phyloP scores from a whole-genome alignment of 2,888 invertebrate genomes.

The Palloptera scutellata region DNA sequence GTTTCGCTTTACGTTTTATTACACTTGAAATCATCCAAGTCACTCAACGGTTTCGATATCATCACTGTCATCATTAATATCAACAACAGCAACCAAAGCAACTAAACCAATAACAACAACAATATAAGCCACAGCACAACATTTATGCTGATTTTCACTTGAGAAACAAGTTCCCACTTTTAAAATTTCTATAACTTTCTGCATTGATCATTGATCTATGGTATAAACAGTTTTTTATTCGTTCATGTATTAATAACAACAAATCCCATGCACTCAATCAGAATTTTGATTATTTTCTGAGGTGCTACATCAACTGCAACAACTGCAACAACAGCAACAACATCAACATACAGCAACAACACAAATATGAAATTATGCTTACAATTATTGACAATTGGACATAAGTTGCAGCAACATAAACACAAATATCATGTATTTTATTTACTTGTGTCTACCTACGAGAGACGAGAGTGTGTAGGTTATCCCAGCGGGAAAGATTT shows the following conservation, averaged over 20 bases:
- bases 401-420: slow-evolving; percentile 12
- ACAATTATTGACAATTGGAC: slow-evolving; percentile 29
- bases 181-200: too few species aligned
- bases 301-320: slow-evolving; percentile 11
- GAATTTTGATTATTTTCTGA: slow-evolving; percentile 20
- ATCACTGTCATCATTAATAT: slow-evolving; percentile 27
- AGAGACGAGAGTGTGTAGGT: too few species aligned
- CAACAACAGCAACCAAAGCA: slow-evolving; percentile 22
- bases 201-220: too few species aligned
- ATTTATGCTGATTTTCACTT: neutral
- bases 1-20: slow-evolving; percentile 23
- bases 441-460: too few species aligned
- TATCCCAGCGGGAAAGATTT: too few species aligned
- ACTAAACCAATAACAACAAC: slow-evolving; percentile 14
- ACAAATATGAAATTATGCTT: slow-evolving; percentile 15
- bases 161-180: too few species aligned
- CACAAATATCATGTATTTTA: too few species aligned
- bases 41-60: slow-evolving; percentile 36
- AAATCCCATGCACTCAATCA: slow-evolving; percentile 27
- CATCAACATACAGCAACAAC: too few species aligned
- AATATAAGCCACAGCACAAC: slow-evolving; percentile 1
- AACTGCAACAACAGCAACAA: too few species aligned
- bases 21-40: slow-evolving; percentile 44
- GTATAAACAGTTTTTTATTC: neutral
- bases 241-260: neutral